These are phyloP conservation scores for Emys orbicularis DNA, from an alignment of 2,797 vertebrate species.

Conservation along the genomic window DNA sequence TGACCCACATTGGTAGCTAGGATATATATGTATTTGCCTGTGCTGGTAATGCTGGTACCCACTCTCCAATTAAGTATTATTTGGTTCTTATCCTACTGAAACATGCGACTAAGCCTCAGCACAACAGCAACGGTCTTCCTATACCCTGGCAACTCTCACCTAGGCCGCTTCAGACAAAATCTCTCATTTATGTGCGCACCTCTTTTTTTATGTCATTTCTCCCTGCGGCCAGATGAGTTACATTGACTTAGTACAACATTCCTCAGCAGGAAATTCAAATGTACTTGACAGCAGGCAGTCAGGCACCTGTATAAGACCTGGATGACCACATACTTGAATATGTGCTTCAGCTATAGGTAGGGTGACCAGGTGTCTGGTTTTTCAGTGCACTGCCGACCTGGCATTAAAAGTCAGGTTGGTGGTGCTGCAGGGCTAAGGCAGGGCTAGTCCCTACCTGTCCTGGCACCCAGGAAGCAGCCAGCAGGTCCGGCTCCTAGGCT, in stretches of 20 bases:
- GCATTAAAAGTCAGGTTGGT: too few species aligned
- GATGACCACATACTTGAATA: background rate
- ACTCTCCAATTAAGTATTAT: background rate
- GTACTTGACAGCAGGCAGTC: background rate
- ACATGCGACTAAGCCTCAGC: background rate
- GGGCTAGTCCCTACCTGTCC: too few species aligned
- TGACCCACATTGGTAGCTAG: background rate
- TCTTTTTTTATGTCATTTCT: background rate
- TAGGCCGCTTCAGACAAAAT: background rate
- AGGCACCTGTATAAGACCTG: background rate
- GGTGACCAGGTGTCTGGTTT: too few species aligned
- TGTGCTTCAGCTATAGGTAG: background rate
- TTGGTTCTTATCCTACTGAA: background rate
- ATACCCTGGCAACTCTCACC: background rate
- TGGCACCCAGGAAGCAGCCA: too few species aligned
- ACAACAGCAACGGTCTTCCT: background rate
- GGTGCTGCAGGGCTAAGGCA: too few species aligned
- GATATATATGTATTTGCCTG: background rate
- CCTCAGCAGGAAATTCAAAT: background rate
- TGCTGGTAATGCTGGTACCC: background rate
- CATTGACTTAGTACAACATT: background rate
- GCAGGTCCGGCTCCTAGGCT: too few species aligned
- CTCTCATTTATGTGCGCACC: background rate
- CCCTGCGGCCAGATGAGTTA: background rate
- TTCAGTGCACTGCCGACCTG: too few species aligned